Base-by-base conservation (phyloP, 2,888 invertebrate genomes). In the Tridacna crocea region DNA sequence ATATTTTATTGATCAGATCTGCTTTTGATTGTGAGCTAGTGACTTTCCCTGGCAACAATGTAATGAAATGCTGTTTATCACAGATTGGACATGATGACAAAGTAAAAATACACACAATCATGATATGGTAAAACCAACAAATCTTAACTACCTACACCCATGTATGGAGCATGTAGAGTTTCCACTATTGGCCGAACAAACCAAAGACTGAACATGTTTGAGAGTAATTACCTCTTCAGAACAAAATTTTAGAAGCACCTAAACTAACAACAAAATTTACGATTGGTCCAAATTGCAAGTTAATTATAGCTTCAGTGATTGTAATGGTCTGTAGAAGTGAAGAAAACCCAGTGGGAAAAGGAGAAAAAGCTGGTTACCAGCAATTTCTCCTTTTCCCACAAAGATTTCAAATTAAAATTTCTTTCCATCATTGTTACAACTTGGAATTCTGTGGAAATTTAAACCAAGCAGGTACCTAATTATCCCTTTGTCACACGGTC, bases 1-100 rank as follows among this genome's bases (percentile, higher is more conserved):
- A 86, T 86, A 86, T 77, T 84, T 84, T 75, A 81, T 80, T 77
- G 60, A 75, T 78, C 86, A 86, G 83, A 86, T 83, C 85, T 85
- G 85, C 77, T 79, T 85, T 85, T 82, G 80, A 81, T 83, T 83
- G 83, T 85, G 81, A 83, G 83, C 77, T 63, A 36, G 66, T 63
- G 61, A 55, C 79, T 17, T 22, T 60, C 79, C 78, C 80, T 84
- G 84, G 80, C 66, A 73, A 80, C 77, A 81, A 51, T 70, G 75
- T 63, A 61, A 76, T 78, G 80, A 77, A 74, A 77, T 74, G 72
- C 78, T 79, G 82, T 65, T 19, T 82, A 80, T 80, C 80, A 83
- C 83, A 83, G 75, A 72, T 72, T 68, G 61, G 58, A 65, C 76
- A 70, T 19, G 12, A 51, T 72, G 75, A 72, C 72, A 36, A 36